Conservation (phyloP, 2,113 vertebrate genomes). For the Oophaga pumilio region DNA sequence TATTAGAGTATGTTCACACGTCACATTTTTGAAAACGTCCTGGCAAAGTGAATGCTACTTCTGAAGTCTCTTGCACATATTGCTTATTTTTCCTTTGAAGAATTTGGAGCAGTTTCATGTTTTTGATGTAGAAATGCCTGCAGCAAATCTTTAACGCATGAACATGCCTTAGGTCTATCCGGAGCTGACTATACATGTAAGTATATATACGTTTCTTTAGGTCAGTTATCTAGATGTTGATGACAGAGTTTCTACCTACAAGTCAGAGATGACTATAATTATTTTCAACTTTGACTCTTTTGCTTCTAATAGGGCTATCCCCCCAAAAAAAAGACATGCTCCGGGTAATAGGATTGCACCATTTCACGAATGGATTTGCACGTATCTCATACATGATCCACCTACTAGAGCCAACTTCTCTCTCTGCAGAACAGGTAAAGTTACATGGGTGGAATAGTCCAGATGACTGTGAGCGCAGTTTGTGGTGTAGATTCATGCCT, state of each 20-base stretch:
- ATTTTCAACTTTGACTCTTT: neutral
- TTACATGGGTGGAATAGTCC: neutral
- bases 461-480: neutral
- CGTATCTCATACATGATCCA: neutral
- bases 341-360: neutral
- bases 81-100: no score
- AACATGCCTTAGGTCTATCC: no score
- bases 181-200: no score
- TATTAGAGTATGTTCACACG: no score
- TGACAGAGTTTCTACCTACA: neutral
- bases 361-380: neutral
- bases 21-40: no score
- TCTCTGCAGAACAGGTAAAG: neutral
- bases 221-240: neutral
- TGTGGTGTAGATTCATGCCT: conserved; percentile 14
- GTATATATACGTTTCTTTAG: neutral
- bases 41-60: no score
- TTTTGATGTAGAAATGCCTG: no score
- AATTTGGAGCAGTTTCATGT: no score
- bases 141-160: no score
- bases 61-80: no score
- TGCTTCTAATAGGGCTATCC: neutral
- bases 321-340: neutral
- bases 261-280: neutral
- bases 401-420: neutral